Evolutionary conservation across 1,140 invertebrate genomes (phyloP).

Genomic region (Bombus haemorrhoidalis): DNA sequence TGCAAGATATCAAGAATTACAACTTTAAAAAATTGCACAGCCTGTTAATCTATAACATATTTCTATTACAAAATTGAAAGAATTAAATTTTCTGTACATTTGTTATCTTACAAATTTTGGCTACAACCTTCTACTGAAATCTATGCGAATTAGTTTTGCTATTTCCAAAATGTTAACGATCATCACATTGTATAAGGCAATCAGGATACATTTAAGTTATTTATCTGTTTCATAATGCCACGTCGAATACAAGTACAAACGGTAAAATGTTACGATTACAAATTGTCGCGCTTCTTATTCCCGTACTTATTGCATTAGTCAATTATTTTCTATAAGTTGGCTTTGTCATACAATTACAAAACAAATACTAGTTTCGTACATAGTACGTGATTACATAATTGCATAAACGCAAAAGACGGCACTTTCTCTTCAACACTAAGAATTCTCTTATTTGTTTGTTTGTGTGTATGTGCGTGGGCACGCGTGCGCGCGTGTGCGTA

Average conservation of each 20-base stretch:
- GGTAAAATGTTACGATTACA: slow-evolving; percentile 19
- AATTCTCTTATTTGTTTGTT: not conserved
- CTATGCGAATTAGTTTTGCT: slow-evolving; percentile 24
- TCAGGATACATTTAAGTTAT: slow-evolving; percentile 1
- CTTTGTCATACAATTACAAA: slow-evolving; percentile 21
- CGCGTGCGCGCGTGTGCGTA: not conserved
- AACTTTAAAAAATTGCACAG: slow-evolving; percentile 57
- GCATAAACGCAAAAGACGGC: not conserved
- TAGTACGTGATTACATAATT: slow-evolving; percentile 37
- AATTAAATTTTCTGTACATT: slow-evolving; percentile 44
- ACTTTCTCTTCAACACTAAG: not conserved
- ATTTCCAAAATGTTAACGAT: slow-evolving; percentile 23
- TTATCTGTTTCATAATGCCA: slow-evolving; percentile 16
- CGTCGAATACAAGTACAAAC: slow-evolving; percentile 8
- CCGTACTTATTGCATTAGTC: slow-evolving; percentile 11
- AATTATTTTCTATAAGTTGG: slow-evolving; percentile 15
- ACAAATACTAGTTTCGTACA: slow-evolving; percentile 39
- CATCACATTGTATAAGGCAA: slow-evolving; percentile 20
- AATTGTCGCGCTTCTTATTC: slow-evolving; percentile 22
- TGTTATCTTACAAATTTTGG: slow-evolving; percentile 42
- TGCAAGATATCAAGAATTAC: slow-evolving; percentile 31
- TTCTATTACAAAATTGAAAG: slow-evolving; percentile 34
- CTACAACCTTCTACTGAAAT: slow-evolving; percentile 18
- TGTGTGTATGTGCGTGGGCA: not conserved
- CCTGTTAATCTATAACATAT: slow-evolving; percentile 38